phyloP scores from a whole-genome alignment of 2,113 vertebrate species.

The Penelope pileata region DNA sequence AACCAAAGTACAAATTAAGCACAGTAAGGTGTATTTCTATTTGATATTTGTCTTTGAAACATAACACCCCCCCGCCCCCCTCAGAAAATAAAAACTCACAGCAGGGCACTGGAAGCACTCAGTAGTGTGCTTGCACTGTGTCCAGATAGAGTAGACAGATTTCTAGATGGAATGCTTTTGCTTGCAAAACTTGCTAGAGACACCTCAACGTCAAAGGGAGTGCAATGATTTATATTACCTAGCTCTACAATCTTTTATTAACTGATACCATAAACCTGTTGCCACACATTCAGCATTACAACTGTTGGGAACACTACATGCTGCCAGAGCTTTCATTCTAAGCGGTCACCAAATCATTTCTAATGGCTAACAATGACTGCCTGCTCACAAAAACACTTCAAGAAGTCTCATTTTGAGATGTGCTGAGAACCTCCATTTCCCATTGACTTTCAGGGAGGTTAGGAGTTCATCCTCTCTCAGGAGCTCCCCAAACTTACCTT shows the following conservation, averaged over 20 bases:
- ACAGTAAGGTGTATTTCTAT: background rate
- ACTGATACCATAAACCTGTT: background rate
- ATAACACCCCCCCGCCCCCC: background rate
- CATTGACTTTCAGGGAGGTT: background rate
- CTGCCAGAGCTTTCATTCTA: slow-evolving; percentile 1
- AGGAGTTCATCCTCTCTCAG: background rate
- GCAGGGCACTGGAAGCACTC: background rate
- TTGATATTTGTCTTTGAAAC: background rate
- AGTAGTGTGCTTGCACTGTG: background rate
- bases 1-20: background rate
- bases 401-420: background rate
- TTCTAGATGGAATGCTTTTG: background rate
- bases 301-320: background rate
- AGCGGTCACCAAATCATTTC: background rate
- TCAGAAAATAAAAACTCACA: background rate
- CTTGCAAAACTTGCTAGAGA: background rate
- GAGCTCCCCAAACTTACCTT: background rate
- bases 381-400: background rate
- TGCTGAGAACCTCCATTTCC: background rate
- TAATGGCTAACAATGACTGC: background rate
- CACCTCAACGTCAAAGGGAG: background rate
- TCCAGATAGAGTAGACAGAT: background rate
- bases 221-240: background rate
- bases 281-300: background rate
- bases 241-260: background rate